Base-by-base conservation (phyloP, 2,797 vertebrate genomes). In the Odontamblyopus rebecca region DNA sequence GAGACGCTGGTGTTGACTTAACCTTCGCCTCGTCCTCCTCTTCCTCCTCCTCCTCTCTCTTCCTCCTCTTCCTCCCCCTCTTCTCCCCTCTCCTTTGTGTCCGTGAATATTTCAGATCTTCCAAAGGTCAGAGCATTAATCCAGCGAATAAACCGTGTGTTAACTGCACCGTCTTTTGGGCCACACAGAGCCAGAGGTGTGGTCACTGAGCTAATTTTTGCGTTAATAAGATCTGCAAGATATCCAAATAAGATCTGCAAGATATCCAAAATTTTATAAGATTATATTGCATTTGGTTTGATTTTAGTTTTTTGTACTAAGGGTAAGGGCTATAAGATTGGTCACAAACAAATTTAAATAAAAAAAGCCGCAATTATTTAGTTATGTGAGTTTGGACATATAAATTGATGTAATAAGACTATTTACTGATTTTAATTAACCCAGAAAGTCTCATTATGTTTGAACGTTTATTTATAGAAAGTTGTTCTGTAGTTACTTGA, bases 51-150 rank as follows among this genome's bases (percentile, higher is more conserved):
- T 60, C 57, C 57, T 60, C 56, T 23, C 26, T 59, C 13, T 27
- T 60, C 57, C 27, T 60, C 27, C 27, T 60, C 29, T 88, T 88
- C 65, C 71, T 70, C 44, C 89, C 71, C 71, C 90, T 79, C 76
- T 80, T 70, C 79, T 80, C 88, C 85, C 83, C 86, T 82, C 88
- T 85, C 84, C 80, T 83, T 86, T 87, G 86, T 89, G 83, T 70
- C 69, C 11, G 74, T 72, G 82, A 80, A 62, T 85, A 73, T 79
- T 82, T 73, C 81, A 89, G 85, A 91, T 91, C 89, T 91, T 89
- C 82, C 75, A 92, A 92, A 94, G 93, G 92, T 93, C 91, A 93
- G 81, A 86, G 86, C 88, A 90, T 90, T 94, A 93, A 92, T 93
- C 89, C 89, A 84, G 76, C 88, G 85, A 92, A 92, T 93, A 89